Conservation (phyloP, 1,140 invertebrate species). For the Zaprionus davidi region DNA sequence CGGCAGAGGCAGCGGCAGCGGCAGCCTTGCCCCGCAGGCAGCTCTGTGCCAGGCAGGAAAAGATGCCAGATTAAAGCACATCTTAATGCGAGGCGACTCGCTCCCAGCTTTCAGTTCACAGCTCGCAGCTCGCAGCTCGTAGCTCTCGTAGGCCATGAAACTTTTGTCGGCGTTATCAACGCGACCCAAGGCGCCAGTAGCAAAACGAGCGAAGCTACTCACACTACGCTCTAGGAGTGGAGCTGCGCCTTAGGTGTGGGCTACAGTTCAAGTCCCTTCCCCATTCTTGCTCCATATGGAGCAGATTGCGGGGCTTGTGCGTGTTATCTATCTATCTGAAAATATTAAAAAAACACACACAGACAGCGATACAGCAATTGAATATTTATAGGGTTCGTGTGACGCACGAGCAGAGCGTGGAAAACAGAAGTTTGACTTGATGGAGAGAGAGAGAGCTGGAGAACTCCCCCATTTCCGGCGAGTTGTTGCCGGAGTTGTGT, state of each 20-base stretch:
- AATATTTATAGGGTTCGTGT: conserved; percentile 54
- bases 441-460: not conserved
- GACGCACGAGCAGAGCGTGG: conserved; percentile 20
- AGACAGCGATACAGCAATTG: conserved; percentile 45
- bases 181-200: conserved; percentile 45
- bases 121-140: not conserved
- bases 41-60: conserved; percentile 10
- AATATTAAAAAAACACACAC: conserved; percentile 42
- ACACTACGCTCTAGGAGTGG: not conserved
- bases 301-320: conserved; percentile 20
- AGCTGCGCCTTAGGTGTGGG: conserved; percentile 10
- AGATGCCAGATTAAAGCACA: conserved; percentile 60
- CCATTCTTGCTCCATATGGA: conserved; percentile 21
- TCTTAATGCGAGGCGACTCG: conserved; percentile 58
- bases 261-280: not conserved
- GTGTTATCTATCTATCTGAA: conserved; percentile 49
- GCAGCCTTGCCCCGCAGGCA: not conserved
- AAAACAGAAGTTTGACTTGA: not conserved
- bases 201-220: conserved; percentile 11
- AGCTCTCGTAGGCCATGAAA: conserved; percentile 40
- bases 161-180: conserved; percentile 44
- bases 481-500: conserved; percentile 2
- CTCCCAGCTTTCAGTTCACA: not conserved
- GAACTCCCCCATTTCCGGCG: not conserved
- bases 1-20: conserved; percentile 23